Evolutionary conservation across 2,113 vertebrate genomes (phyloP), one percentile per base, ranked within the genome.

Genomic region (Corythoichthys intestinalis): DNA sequence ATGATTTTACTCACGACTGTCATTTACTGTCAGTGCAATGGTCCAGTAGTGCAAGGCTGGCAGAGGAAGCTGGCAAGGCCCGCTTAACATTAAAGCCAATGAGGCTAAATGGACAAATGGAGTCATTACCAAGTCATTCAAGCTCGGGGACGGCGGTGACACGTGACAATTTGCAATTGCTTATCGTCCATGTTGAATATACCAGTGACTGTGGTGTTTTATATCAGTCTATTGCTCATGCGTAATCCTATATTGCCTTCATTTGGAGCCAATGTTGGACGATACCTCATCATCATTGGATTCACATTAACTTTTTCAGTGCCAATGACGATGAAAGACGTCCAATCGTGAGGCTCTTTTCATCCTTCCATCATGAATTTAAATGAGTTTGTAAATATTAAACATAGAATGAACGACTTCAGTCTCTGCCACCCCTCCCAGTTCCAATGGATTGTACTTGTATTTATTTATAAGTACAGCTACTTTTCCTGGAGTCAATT

Each of bases 91-190:
- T 53, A 77, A 84, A 80, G 67, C 83, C 86, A 88, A 85, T 86
- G 86, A 88, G 82, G 85, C 86, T 78, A 85, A 83, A 87, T 85
- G 83, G 76, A 88, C 81, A 82, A 85, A 89, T 88, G 85, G 79
- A 66, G 72, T 82, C 76, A 87, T 89, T 89, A 87, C 66, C 75
- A 67, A 83, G 83, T 80, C 85, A 82, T 89, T 87, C 77, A 6
- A 58, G 77, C 79, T 67, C 79, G 74, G 71, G 79, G 80, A 80
- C 75, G 83, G 80, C 60, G 69, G 69, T 77, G 80, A 85, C 83
- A 83, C 71, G 59, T 87, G 80, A 84, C 80, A 77, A 53, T 75
- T 77, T 82, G 70, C 61, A 50, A 74, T 74, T 83, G 82, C 77
- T 58, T 69, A 68, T 61, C 57, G 49, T 48, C 53, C 72, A 65